phyloP scores from a whole-genome alignment of 2,888 invertebrate species.

The Xiphydria camelus region DNA sequence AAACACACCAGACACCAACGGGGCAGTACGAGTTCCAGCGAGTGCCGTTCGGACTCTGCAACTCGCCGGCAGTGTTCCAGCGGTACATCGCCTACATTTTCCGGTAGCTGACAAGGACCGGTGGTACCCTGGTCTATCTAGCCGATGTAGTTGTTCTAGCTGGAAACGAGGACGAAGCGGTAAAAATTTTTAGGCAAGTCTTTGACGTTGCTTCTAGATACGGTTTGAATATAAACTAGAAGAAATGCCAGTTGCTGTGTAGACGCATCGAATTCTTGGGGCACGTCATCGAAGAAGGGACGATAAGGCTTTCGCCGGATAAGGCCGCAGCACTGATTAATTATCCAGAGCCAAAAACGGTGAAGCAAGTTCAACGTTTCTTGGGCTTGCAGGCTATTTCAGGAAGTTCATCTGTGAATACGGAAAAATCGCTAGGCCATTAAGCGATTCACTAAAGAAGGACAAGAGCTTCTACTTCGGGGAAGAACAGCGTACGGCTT shows the following conservation, averaged over 20 bases:
- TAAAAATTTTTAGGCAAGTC: no score
- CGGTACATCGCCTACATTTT: slow-evolving; percentile 12
- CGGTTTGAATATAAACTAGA: slow-evolving; percentile 16
- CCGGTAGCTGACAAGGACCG: no score
- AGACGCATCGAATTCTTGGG: slow-evolving; percentile 6
- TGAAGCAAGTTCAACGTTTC: not conserved
- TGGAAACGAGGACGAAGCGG: no score
- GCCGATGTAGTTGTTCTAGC: no score
- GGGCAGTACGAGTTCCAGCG: no score
- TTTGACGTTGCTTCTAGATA: slow-evolving; percentile 7
- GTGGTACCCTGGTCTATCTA: no score
- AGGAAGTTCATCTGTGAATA: slow-evolving; percentile 19
- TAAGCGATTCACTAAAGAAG: slow-evolving; percentile 18
- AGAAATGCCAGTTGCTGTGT: slow-evolving; percentile 15
- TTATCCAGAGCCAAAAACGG: not conserved
- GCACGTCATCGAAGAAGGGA: not conserved
- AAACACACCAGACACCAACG: slow-evolving; percentile 2
- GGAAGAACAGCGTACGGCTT: slow-evolving; percentile 17
- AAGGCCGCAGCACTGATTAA: not conserved
- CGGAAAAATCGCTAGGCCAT: slow-evolving; percentile 14
- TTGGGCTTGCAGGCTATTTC: slow-evolving; percentile 22
- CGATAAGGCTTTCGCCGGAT: not conserved
- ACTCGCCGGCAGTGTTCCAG: slow-evolving; percentile 14
- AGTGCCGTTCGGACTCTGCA: slow-evolving; percentile 14
- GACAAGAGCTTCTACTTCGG: slow-evolving; percentile 13